Base-by-base conservation (phyloP, 1,140 invertebrate genomes). In the Cydia splendana region DNA sequence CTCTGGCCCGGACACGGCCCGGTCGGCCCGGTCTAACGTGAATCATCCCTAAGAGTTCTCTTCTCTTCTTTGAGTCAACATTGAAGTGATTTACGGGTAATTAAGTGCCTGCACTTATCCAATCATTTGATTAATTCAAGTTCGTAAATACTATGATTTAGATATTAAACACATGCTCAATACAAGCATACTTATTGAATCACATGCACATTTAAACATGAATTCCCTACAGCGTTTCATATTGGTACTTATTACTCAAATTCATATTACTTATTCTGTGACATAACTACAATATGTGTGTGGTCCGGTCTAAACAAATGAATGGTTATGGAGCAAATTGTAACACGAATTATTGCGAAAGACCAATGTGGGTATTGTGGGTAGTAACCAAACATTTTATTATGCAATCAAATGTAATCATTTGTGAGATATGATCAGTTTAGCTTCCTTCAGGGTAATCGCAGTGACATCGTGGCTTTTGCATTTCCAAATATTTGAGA, bases 321-420 rank as follows among this genome's bases (percentile, higher is more conserved):
- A 62, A 62, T 4, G 20, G 57, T 9, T 62, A 4, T 24, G 18
- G 20, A 62, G 57, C 20, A 62, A 62, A 62, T 62, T 62, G 57
- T 62, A 62, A 62, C 57, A 62, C 18, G 57, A 62, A 62, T 62
- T 24, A 12, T 62, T 62, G 20, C 57, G 57, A 62, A 62, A 62
- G 1, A 48, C 45, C 45, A 15, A 48, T 48, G 45, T 48, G 45
- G 45, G 42, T 45, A 45, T 10, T 15, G 53, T 62, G 18, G 53
- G 57, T 12, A 62, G 57, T 3, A 62, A 62, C 18, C 20, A 62
- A 62, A 10, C 18, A n/a, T 24, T 57, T 62, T 62, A 62, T 62
- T 62, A 20, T 62, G 57, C 7, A 24, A 62, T 62, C 24, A 20
- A 20, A 62, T 53, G n/a, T 53, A 53, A 53, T 53, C 51, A 53